Percentiles rank a stretch among this genome's conserved stretches.
These are phyloP conservation scores for Cylas formicarius DNA, from an alignment of 1,140 invertebrate species.

Conservation along the genomic window DNA sequence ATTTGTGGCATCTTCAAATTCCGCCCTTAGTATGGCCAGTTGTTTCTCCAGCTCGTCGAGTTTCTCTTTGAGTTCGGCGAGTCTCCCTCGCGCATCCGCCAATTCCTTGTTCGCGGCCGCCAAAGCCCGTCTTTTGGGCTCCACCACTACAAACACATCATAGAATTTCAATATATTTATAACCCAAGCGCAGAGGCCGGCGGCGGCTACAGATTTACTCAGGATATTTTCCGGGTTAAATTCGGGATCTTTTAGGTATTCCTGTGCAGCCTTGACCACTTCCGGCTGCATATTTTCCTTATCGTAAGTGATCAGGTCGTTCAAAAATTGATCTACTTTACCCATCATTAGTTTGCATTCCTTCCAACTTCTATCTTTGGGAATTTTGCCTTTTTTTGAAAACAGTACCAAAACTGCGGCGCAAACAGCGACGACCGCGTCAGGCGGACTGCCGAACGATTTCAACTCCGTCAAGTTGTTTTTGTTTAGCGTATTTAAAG, in stretches of 20 bases:
- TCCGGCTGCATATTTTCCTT: constrained; percentile 91
- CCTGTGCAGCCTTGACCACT: constrained; percentile 63
- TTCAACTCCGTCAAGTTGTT: constrained; percentile 91
- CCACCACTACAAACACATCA: constrained; percentile 86
- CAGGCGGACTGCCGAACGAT: constrained; percentile 78
- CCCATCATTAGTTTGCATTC: constrained; percentile 80
- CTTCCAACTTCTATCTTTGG: constrained; percentile 92
- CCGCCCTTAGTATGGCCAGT: constrained; percentile 63
- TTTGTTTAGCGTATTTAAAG: constrained; percentile 89
- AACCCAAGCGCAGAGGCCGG: constrained; percentile 88
- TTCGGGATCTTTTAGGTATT: constrained; percentile 59
- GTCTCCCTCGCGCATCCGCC: constrained; percentile 68
- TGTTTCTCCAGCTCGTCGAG: constrained; percentile 52
- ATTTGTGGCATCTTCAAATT: constrained; percentile 76
- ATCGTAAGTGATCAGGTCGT: constrained; percentile 80
- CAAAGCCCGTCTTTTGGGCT: constrained; percentile 75
- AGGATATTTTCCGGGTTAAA: constrained; percentile 81
- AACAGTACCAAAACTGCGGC: constrained; percentile 84
- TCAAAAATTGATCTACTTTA: constrained; percentile 78
- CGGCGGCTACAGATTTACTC: constrained; percentile 82
- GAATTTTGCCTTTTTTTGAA: constrained; percentile 77
- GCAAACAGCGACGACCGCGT: constrained; percentile 76
- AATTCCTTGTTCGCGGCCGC: constrained; percentile 78
- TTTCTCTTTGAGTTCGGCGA: constrained; percentile 48
- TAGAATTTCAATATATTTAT: constrained; percentile 90